These are phyloP conservation scores for Ypsolopha scabrella DNA, from an alignment of 2,888 invertebrate species.

Conservation along the genomic window DNA sequence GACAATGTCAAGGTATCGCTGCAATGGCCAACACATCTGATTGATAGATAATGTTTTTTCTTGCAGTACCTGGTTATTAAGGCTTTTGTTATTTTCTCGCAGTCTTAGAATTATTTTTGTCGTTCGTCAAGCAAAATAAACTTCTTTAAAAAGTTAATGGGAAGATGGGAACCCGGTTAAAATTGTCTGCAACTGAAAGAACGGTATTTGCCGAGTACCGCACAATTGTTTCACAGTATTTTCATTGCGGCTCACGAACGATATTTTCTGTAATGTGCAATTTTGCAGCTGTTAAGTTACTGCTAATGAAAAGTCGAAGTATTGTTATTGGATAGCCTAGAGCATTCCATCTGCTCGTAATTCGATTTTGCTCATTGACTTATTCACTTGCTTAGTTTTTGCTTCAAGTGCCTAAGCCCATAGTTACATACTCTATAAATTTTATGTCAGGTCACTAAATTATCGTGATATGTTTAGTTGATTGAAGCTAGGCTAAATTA, in stretches of 20 bases:
- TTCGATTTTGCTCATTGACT: slow-evolving; percentile 27
- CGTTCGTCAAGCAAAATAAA: background rate
- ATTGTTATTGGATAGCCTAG: slow-evolving; percentile 36
- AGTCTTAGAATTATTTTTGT: background rate
- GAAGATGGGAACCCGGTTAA: background rate
- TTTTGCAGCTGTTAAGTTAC: slow-evolving; percentile 41
- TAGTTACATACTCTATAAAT: slow-evolving; percentile 11
- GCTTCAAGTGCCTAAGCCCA: background rate
- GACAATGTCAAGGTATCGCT: slow-evolving; percentile 15
- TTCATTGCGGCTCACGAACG: slow-evolving; percentile 9
- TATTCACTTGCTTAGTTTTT: slow-evolving; percentile 13
- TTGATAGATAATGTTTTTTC: slow-evolving; percentile 45
- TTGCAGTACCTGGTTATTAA: slow-evolving; percentile 16
- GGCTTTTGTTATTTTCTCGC: background rate
- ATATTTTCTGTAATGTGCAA: slow-evolving; percentile 21
- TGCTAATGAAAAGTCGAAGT: slow-evolving; percentile 53
- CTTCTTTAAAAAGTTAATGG: background rate
- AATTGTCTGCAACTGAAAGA: background rate
- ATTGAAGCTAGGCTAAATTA: slow-evolving; percentile 8
- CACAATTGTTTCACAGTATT: background rate
- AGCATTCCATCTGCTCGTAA: slow-evolving; percentile 22
- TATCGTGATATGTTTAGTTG: slow-evolving; percentile 6
- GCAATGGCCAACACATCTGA: slow-evolving; percentile 23
- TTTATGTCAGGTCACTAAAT: slow-evolving; percentile 9
- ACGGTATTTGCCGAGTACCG: background rate